These are phyloP conservation scores for Drosophila flavopinicola DNA, from an alignment of 2,888 invertebrate species.

Conservation along the genomic window DNA sequence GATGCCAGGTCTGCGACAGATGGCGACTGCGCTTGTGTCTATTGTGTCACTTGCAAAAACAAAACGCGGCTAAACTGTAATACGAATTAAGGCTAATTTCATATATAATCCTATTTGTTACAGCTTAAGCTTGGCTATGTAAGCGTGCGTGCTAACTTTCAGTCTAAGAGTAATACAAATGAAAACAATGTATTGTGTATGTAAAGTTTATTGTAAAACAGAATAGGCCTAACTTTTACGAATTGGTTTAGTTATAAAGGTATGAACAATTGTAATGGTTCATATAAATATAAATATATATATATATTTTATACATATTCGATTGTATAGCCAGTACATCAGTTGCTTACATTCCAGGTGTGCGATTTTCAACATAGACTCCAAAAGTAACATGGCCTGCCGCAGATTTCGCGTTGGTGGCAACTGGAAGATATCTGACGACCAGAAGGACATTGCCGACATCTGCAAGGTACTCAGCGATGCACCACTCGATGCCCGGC, in stretches of 20 bases:
- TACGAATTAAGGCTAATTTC: slow-evolving; percentile 70
- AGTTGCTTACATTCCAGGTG: too few relatives aligned
- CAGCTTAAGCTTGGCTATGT: slow-evolving; percentile 58
- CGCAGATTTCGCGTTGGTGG: too few relatives aligned
- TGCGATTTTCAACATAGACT: too few relatives aligned
- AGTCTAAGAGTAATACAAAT: slow-evolving; percentile 42
- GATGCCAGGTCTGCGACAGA: not conserved
- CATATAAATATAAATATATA: slow-evolving; percentile 51
- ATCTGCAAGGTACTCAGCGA: too few relatives aligned
- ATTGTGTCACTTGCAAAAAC: slow-evolving; percentile 31
- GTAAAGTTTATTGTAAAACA: slow-evolving; percentile 63
- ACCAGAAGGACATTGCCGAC: too few relatives aligned
- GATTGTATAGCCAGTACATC: too few relatives aligned
- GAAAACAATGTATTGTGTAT: slow-evolving; percentile 42
- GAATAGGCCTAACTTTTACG: slow-evolving; percentile 57
- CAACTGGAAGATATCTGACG: too few relatives aligned
- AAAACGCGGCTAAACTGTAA: slow-evolving; percentile 33
- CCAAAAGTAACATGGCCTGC: too few relatives aligned
- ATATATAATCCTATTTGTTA: slow-evolving; percentile 68
- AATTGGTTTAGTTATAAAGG: slow-evolving; percentile 57
- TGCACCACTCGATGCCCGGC: too few relatives aligned
- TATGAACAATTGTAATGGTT: slow-evolving; percentile 64
- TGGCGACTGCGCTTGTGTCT: slow-evolving; percentile 47
- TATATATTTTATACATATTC: slow-evolving; percentile 66
- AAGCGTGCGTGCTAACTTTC: slow-evolving; percentile 65